phyloP scores from a whole-genome alignment of 2,888 invertebrate genomes.

The Drosophila picticornis region DNA sequence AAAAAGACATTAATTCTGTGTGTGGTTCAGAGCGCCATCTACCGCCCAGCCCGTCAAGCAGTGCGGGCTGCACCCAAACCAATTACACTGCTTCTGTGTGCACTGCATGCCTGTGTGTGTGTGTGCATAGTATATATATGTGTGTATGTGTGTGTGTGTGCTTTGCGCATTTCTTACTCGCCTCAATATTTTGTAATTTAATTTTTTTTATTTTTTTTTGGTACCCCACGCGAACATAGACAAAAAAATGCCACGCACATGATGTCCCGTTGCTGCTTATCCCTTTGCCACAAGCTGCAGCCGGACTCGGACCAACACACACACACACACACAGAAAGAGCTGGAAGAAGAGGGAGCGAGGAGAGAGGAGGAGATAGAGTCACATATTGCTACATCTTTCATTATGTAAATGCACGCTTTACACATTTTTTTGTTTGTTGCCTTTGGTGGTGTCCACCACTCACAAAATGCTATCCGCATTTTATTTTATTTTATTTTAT shows the following conservation, averaged over 20 bases:
- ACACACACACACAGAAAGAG: constrained; percentile 6
- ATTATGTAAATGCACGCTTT: constrained; percentile 84
- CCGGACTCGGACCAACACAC: constrained; percentile 34
- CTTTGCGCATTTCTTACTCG: constrained; percentile 71
- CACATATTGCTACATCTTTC: constrained; percentile 81
- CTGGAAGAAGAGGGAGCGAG: not conserved
- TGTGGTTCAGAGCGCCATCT: constrained; percentile 51
- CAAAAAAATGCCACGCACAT: constrained; percentile 66
- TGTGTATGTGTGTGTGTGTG: constrained; percentile 33
- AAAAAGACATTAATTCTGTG: constrained; percentile 77
- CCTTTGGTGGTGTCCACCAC: constrained; percentile 50
- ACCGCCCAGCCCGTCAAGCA: constrained; percentile 33
- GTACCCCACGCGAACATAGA: constrained; percentile 5
- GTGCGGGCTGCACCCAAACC: constrained; percentile 31
- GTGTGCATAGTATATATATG: constrained; percentile 15
- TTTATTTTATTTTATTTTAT: constrained; percentile 13
- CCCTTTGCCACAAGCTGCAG: constrained; percentile 48
- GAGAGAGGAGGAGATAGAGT: constrained; percentile 19
- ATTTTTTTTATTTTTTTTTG: constrained; percentile 50
- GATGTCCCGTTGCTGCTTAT: constrained; percentile 69
- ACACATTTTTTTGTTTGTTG: constrained; percentile 59
- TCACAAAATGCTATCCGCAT: constrained; percentile 29
- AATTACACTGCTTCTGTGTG: constrained; percentile 39
- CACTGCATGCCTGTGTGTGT: constrained; percentile 16
- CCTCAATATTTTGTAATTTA: constrained; percentile 81